These are phyloP conservation scores for Synodontis membranacea DNA, from an alignment of 2,113 vertebrate species.

Conservation along the genomic window DNA sequence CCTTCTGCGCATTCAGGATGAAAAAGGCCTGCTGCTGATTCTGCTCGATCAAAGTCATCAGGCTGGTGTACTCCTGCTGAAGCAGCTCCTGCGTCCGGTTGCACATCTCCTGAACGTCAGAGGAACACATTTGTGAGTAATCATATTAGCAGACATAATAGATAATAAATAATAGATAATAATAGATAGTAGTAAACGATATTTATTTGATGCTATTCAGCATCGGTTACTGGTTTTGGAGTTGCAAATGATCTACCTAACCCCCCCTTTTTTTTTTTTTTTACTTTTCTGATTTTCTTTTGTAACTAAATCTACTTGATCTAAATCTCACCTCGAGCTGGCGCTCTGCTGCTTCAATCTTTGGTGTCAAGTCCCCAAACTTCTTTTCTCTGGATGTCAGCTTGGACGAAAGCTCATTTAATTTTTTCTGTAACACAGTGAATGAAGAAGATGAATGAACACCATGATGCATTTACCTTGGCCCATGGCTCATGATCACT, in stretches of 20 bases:
- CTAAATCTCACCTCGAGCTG: slow-evolving; percentile 1
- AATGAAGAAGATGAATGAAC: neutral
- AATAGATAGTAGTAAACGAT: too few relatives aligned
- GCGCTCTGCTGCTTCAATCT: slow-evolving; percentile 8
- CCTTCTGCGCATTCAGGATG: slow-evolving; percentile 26
- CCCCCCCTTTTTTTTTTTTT: too few relatives aligned
- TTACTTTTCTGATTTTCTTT: neutral
- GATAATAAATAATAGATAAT: too few relatives aligned
- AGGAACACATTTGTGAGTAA: neutral
- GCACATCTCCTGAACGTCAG: slow-evolving; percentile 2
- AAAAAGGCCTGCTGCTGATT: slow-evolving; percentile 27
- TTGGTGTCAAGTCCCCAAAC: neutral
- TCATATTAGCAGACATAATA: neutral
- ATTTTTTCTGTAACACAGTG: neutral
- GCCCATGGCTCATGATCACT: neutral
- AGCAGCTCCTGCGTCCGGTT: neutral
- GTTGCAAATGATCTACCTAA: too few relatives aligned
- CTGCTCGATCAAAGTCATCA: slow-evolving; percentile 3
- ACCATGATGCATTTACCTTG: neutral
- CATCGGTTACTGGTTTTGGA: neutral
- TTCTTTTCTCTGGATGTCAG: neutral
- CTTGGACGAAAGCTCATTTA: neutral
- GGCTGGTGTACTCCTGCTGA: neutral
- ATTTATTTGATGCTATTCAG: neutral
- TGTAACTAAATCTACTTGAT: neutral